Base-by-base conservation (phyloP, 2,797 vertebrate species). In the Acomys russatus region DNA sequence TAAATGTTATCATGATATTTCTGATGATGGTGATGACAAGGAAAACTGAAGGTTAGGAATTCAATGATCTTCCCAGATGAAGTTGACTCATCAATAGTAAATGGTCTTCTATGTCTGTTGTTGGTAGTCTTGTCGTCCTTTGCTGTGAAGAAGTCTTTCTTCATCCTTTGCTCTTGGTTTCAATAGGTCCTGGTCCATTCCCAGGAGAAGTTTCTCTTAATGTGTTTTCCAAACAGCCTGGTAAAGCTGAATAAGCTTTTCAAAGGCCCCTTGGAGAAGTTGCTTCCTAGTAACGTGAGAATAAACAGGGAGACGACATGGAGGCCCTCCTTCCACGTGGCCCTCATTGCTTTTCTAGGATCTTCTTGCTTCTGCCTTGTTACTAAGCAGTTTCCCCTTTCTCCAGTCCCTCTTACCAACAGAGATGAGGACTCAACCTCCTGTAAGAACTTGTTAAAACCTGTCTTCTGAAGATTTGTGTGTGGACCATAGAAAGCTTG, bases 281-380 rank as follows among this genome's bases (percentile, higher is more conserved):
- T 49, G 61, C 17, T 80, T n/a, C 38, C 63, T 17, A 84, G 64
- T 25, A 49, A 15, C 38, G 7, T 49, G 20, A 49, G 11, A 64
- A 0, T 11, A 14, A 44, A 66, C 15, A 4, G 9, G 38, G 4
- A 49, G 15, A 49, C 1, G 6, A 30, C 2, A 4, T 4, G 30
- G 25, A 28, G 38, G 28, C 17, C 38, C 23, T 30, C 61, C n/a
- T 84, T 66, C 8, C 61, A 25, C 10, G 61, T 22, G 66, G 15
- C 17, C 35, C 80, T 44, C 38, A 30, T 4, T 44, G 35, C 35
- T 28, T 83, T 83, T 17, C 61, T 25, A 49, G 23, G 4, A 44
- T 44, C 83, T 51, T 68, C 28, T 51, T 30, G 30, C 83, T 68
- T 12, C 30, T 22, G 14, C 18, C 18, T 18, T 64, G 9, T 85